A percentile compares a stretch with the other conserved stretches of the same genome.
Evolutionary conservation across 2,113 vertebrate species (phyloP).

Genomic region (Pica pica): DNA sequence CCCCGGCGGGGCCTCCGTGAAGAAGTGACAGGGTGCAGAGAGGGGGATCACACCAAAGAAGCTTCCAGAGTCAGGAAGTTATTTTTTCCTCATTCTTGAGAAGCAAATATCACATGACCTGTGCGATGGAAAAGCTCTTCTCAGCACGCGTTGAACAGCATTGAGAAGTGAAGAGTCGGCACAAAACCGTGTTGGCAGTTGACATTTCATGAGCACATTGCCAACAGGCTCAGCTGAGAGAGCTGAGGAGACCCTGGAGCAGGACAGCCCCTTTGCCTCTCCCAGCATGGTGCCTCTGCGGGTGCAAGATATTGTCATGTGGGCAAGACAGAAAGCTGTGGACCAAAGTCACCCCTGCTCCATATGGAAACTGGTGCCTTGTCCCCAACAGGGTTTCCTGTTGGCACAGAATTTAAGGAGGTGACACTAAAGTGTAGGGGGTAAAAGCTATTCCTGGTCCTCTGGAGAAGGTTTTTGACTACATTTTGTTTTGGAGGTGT

Average conservation of each 20-base stretch:
- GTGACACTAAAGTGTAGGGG: background rate
- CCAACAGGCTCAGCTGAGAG: background rate
- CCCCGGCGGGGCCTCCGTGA: rapidly evolving
- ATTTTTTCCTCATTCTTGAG: background rate
- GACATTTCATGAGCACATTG: rapidly evolving
- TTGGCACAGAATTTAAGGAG: background rate
- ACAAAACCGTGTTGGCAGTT: background rate
- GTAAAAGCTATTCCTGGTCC: background rate
- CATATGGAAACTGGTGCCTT: background rate
- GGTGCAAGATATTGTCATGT: background rate
- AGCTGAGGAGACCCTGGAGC: background rate
- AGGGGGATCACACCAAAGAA: background rate
- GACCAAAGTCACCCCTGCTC: background rate
- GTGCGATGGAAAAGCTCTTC: background rate
- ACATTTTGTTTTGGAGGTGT: background rate
- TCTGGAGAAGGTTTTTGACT: background rate
- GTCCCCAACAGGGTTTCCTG: rapidly evolving
- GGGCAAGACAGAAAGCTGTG: background rate
- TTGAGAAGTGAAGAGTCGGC: background rate
- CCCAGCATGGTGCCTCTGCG: background rate
- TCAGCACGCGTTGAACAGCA: rapidly evolving
- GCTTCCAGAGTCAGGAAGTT: background rate
- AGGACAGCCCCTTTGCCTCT: rapidly evolving
- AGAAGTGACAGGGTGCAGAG: background rate
- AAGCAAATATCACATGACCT: background rate